These are phyloP conservation scores for Styela clava DNA, from an alignment of 23 tunicate species.

Conservation along the genomic window DNA sequence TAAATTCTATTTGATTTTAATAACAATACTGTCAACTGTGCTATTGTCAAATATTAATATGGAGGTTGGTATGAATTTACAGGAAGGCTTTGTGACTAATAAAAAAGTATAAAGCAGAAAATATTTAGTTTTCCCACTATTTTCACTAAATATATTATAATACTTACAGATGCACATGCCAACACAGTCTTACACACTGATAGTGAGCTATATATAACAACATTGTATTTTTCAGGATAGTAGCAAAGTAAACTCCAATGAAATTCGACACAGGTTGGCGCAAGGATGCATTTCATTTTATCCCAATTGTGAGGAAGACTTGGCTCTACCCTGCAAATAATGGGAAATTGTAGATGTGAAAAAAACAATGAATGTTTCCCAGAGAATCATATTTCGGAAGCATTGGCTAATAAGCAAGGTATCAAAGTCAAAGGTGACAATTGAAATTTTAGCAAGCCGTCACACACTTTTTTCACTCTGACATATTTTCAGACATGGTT, in stretches of 20 bases:
- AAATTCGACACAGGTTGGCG: conserved; percentile 49
- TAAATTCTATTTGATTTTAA: too few relatives aligned
- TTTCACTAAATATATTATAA: not conserved
- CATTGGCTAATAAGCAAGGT: too few relatives aligned
- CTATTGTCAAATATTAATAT: too few relatives aligned
- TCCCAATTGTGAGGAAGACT: conserved; percentile 56
- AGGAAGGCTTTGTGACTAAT: not conserved
- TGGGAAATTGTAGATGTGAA: too few relatives aligned
- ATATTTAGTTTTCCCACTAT: not conserved
- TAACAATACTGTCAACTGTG: too few relatives aligned
- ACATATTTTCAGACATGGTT: too few relatives aligned
- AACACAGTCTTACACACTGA: conserved; percentile 13
- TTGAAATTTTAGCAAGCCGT: too few relatives aligned
- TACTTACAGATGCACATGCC: conserved; percentile 47
- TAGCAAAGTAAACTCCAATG: conserved; percentile 81
- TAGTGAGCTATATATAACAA: conserved; percentile 65
- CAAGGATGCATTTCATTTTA: conserved; percentile 26
- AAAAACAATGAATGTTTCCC: too few relatives aligned
- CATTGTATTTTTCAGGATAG: not conserved
- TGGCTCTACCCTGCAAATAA: conserved; percentile 31
- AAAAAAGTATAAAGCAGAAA: not conserved
- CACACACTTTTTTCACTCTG: too few relatives aligned
- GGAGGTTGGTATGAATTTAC: too few relatives aligned
- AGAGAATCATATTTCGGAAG: too few relatives aligned
- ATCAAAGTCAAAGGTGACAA: too few relatives aligned